Evolutionary conservation across 2,797 vertebrate species (phyloP), one percentile per base, ranked within the genome.

Genomic region (Darevskia mixta): DNA sequence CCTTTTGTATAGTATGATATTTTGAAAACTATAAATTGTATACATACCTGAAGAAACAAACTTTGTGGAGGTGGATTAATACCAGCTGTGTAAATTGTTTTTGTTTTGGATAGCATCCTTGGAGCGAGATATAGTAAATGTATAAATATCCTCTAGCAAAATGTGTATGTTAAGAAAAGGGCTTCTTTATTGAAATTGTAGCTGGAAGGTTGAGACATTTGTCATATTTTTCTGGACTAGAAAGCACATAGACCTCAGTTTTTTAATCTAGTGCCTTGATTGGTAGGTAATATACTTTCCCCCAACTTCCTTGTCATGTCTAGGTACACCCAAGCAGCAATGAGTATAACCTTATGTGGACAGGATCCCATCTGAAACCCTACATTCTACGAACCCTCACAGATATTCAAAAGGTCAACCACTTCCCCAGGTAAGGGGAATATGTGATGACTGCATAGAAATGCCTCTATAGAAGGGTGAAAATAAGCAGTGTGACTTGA

Each of bases 301-400:
- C 32, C 32, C 9, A 73, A 55, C 25, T 80, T n/a, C 2, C 3
- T 87, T 9, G 25, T 23, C 32, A 86, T 79, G 66, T 17, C 69
- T 85, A 99, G 99, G 98, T 98, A 92, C 98, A 99, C 90, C 97
- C 98, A 55, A 98, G 98, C 90, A 99, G 98, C 93, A 98, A 96
- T 0, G 98, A 99, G 95, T 99, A 99, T 91, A 99, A 99, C 94
- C 97, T 99, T 41, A 99, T 99, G 98, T 99, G 98, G 99, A 99
- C 98, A 9, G 98, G 98, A 89, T 98, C 98, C 86, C 98, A 99
- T 94, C 96, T 99, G 93, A 99, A 99, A 95, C 98, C 98, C 91
- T 98, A 98, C 87, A 91, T 98, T 91, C 97, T 99, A 83, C 98
- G 98, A 85, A 97, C 96, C 92, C 98, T 99, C 86, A 97, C 98